Conservation (phyloP, 2,113 vertebrate species). For the Pantherophis guttatus region DNA sequence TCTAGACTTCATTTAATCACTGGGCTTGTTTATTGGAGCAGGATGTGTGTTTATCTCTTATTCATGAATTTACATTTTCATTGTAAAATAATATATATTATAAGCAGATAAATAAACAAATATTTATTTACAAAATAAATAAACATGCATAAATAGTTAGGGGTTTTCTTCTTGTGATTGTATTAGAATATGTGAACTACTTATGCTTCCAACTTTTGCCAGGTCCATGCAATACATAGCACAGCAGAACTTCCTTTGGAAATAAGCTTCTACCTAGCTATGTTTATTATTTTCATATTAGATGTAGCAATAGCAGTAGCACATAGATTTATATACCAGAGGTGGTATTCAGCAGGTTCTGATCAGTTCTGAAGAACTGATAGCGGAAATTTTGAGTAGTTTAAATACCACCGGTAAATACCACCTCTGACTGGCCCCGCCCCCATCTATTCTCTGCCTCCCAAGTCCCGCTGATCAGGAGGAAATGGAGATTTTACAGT, state of each 20-base stretch:
- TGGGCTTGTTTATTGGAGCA: neutral
- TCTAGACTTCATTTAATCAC: neutral
- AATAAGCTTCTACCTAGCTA: neutral
- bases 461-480: too few relatives aligned
- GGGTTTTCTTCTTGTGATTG: neutral
- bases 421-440: too few relatives aligned
- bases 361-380: too few relatives aligned
- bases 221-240: neutral
- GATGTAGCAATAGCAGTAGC: neutral
- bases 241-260: neutral
- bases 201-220: neutral
- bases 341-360: too few relatives aligned
- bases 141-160: neutral
- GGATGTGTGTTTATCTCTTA: neutral
- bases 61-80: neutral
- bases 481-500: too few relatives aligned
- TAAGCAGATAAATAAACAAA: neutral
- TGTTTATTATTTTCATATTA: neutral
- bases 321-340: neutral
- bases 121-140: neutral
- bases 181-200: neutral
- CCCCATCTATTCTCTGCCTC: too few relatives aligned
- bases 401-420: too few relatives aligned
- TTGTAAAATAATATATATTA: neutral
- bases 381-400: too few relatives aligned